These are phyloP conservation scores for Lamellibrachia columna DNA, from an alignment of 2,888 invertebrate species.

Conservation along the genomic window DNA sequence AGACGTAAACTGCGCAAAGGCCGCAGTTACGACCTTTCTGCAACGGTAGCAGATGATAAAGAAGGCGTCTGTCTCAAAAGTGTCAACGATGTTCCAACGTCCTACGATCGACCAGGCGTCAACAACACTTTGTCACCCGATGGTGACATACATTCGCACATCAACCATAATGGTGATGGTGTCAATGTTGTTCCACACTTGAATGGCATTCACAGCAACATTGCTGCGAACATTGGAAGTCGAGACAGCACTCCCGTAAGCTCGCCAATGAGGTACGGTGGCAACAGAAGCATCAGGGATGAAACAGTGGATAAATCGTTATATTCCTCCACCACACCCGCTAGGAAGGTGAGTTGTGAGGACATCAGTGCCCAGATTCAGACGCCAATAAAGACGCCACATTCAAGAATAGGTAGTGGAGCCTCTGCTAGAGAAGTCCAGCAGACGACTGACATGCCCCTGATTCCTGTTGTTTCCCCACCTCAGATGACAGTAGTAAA, in stretches of 20 bases:
- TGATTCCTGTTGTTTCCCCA: background rate
- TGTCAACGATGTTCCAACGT: background rate
- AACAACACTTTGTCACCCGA: background rate
- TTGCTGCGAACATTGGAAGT: background rate
- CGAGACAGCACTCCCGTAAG: background rate
- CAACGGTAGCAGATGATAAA: background rate
- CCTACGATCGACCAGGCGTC: background rate
- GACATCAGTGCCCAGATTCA: background rate
- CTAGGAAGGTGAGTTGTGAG: background rate
- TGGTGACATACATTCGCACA: background rate
- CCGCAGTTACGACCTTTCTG: constrained; percentile 6
- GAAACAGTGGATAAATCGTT: background rate
- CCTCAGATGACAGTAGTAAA: background rate
- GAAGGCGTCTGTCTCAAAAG: constrained; percentile 1
- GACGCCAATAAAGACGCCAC: background rate
- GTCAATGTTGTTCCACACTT: background rate
- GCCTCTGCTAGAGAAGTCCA: background rate
- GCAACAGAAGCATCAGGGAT: background rate
- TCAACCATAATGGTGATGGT: background rate
- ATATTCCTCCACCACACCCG: background rate
- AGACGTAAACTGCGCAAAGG: constrained; percentile 6
- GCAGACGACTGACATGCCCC: background rate
- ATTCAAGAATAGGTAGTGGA: background rate
- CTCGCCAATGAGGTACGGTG: background rate
- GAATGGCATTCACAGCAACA: background rate